Evolutionary conservation across 1,140 invertebrate genomes (phyloP).

Genomic region (Bursaphelenchus mucronatus): DNA sequence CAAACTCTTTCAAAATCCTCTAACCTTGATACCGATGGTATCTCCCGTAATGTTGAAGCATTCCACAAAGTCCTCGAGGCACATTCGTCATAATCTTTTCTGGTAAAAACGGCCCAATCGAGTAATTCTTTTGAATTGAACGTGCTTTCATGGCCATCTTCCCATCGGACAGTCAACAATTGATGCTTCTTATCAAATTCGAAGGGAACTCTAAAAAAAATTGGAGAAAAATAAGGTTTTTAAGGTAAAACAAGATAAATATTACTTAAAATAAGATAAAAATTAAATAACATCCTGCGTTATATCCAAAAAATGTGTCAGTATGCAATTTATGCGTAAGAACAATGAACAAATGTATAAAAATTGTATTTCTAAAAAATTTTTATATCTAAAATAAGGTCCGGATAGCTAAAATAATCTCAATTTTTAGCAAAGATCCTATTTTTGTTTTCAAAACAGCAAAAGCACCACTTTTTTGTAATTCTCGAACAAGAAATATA

Average conservation of each 20-base stretch:
- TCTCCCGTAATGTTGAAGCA: slow-evolving; percentile 22
- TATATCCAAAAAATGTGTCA: not conserved
- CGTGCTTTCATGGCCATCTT: slow-evolving; percentile 29
- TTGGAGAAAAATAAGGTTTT: not conserved
- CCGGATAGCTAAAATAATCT: no score
- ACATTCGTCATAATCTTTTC: slow-evolving; percentile 23
- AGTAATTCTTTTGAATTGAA: slow-evolving; percentile 35
- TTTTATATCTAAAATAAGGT: no score
- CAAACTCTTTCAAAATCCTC: not conserved
- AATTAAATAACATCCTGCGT: not conserved
- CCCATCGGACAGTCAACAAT: slow-evolving; percentile 30
- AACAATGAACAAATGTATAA: no score
- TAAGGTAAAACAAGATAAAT: slow-evolving; percentile 5
- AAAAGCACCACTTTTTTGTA: no score
- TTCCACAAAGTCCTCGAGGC: slow-evolving; percentile 34
- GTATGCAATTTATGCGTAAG: not conserved
- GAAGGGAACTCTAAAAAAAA: slow-evolving; percentile 28
- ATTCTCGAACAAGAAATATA: no score
- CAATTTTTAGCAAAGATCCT: no score
- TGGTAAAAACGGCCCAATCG: slow-evolving; percentile 32
- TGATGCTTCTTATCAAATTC: slow-evolving; percentile 28
- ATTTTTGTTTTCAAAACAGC: no score
- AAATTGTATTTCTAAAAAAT: no score
- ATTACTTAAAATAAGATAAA: not conserved
- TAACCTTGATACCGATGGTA: slow-evolving; percentile 31